A percentile compares a stretch with the other conserved stretches of the same genome.
Evolutionary conservation across 2,888 invertebrate species (phyloP).

Genomic region (Ennomos fuscantarius): DNA sequence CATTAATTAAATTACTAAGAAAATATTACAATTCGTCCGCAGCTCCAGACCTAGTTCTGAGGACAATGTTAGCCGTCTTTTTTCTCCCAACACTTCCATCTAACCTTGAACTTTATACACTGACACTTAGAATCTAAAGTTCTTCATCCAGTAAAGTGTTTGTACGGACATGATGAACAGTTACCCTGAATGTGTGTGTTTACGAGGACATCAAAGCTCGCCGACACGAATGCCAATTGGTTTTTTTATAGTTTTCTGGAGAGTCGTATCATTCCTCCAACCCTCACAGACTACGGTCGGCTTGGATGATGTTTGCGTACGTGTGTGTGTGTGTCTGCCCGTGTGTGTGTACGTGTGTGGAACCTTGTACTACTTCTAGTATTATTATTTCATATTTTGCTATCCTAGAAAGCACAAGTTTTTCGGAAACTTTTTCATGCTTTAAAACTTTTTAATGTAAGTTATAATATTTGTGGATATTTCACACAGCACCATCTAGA

Average conservation of each 20-base stretch:
- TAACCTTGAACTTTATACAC: not conserved
- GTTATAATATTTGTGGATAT: too few species aligned
- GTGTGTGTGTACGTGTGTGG: too few species aligned
- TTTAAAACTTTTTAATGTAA: too few species aligned
- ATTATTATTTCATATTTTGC: too few species aligned
- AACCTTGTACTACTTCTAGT: too few species aligned
- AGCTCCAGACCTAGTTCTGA: constrained; percentile 5
- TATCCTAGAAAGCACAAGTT: too few species aligned
- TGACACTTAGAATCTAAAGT: constrained; percentile 13
- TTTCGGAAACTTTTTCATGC: too few species aligned
- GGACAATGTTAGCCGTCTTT: constrained; percentile 3
- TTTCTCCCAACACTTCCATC: not conserved
- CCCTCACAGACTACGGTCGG: constrained; percentile 10
- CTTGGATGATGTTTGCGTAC: constrained; percentile 11
- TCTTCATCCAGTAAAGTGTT: constrained; percentile 3
- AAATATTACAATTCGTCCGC: constrained; percentile 8
- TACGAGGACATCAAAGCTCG: constrained; percentile 67
- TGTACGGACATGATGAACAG: constrained; percentile 20
- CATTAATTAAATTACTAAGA: constrained; percentile 9
- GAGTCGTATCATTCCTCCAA: constrained; percentile 50
- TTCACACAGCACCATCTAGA: too few species aligned
- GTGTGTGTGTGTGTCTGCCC: too few species aligned
- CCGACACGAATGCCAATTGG: constrained; percentile 69
- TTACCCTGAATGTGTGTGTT: constrained; percentile 44
- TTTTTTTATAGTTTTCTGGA: constrained; percentile 74